phyloP scores from a whole-genome alignment of 2,113 vertebrate species.

The Crotalus horridus region DNA sequence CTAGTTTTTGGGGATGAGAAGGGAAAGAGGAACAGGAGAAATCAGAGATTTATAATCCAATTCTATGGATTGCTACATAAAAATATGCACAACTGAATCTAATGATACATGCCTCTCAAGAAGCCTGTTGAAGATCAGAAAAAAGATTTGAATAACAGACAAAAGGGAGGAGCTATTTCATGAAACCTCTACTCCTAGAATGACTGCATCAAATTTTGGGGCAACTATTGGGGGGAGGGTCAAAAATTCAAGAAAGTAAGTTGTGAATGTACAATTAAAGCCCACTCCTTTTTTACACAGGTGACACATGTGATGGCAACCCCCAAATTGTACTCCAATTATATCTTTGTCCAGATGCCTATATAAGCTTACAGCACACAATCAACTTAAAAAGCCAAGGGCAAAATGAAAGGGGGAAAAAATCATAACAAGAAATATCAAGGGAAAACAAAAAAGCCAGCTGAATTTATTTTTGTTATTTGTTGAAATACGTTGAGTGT shows the following conservation, averaged over 20 bases:
- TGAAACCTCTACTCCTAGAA: background rate
- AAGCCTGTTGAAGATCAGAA: background rate
- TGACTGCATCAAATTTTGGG: background rate
- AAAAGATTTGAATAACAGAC: background rate
- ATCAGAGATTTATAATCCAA: background rate
- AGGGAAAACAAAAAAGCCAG: background rate
- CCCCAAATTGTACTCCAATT: background rate
- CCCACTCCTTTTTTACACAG: background rate
- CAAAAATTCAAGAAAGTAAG: background rate
- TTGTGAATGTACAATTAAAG: background rate
- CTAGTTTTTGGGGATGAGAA: background rate
- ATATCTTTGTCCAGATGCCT: background rate
- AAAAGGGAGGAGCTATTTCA: background rate
- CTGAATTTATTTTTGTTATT: background rate
- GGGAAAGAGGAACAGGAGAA: background rate
- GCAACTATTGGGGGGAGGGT: background rate
- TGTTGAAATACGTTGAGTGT: background rate
- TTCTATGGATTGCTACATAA: background rate
- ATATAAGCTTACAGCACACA: background rate
- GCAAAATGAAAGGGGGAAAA: background rate
- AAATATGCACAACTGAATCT: background rate
- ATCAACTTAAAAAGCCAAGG: background rate
- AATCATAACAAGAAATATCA: background rate
- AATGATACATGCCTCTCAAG: background rate
- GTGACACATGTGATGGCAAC: background rate